Evolutionary conservation across 2,797 vertebrate species (phyloP), one percentile per base, ranked within the genome.

Genomic region (Chrysocyon brachyurus): DNA sequence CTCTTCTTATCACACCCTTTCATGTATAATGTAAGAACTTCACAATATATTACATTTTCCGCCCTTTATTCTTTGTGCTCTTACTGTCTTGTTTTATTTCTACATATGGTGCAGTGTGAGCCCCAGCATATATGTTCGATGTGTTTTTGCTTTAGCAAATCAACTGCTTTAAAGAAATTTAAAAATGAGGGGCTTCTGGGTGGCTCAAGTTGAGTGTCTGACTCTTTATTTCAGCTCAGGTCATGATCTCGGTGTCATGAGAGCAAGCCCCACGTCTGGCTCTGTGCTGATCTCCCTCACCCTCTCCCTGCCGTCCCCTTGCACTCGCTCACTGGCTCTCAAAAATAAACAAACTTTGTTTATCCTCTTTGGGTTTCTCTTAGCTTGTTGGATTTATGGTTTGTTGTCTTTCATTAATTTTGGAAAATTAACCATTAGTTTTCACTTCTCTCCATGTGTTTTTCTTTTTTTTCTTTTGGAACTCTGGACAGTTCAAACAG

Each of bases 351-450:
- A 11, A 68, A 68, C 64, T 33, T n/a, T 19, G 2, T 68, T 68
- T 96, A 52, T 66, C 15, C 36, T 52, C 4, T 73, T 54, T 87
- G 52, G 16, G 24, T 91, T 96, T 87, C 83, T 91, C 57, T 52
- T 61, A 79, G 49, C 57, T 91, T 87, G 26, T 66, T 59, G 16
- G 19, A 78, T 78, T 84, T 90, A 16, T 94, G 12, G 22, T 87
- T 87, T 90, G 24, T 81, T 83, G 31, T 87, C 72, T 66, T 86
- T 59, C 26, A 82, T 87, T 82, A 59, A 59, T 79, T 93, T 75
- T 36, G 11, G 84, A 81, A 90, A 77, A 12, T 52, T 17, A 61
- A 52, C 57, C 56, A 14, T 72, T 78, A 11, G 79, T 70, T 87
- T 57, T 52, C 57, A 33, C 22, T 68, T 64, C 16, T 79, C 54